phyloP scores from a whole-genome alignment of 2,797 vertebrate genomes.

The Spheniscus humboldti region DNA sequence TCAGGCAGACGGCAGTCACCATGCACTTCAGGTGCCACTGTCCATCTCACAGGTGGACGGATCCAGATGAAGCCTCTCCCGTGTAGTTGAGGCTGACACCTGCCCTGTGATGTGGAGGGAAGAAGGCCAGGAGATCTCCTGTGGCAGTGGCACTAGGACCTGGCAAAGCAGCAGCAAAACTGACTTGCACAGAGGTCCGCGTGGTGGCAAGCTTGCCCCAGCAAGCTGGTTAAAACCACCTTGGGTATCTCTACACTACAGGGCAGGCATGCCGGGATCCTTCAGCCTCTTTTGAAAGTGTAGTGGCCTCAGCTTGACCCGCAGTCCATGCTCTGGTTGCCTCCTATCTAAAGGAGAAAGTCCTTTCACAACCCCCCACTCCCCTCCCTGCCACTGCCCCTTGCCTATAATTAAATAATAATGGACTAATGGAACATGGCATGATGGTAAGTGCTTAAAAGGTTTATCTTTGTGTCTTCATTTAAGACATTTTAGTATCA shows the following conservation, averaged over 20 bases:
- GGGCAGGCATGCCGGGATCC: background rate
- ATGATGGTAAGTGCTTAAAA: constrained; percentile 27
- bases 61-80: background rate
- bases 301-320: background rate
- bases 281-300: background rate
- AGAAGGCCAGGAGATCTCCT: background rate
- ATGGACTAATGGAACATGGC: constrained; percentile 28
- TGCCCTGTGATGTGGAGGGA: background rate
- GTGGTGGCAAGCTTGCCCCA: background rate
- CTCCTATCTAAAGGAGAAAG: background rate
- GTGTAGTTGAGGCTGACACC: background rate
- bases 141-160: background rate
- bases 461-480: constrained; percentile 35
- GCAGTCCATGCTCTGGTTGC: background rate
- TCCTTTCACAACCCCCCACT: background rate
- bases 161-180: background rate
- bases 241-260: background rate
- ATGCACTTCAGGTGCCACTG: background rate
- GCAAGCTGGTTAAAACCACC: background rate
- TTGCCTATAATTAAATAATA: background rate
- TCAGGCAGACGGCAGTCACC: background rate
- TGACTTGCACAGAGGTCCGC: background rate
- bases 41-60: background rate
- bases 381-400: background rate
- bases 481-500: constrained; percentile 61